Base-by-base conservation (phyloP, 2,113 vertebrate genomes). In the Mobula hypostoma region DNA sequence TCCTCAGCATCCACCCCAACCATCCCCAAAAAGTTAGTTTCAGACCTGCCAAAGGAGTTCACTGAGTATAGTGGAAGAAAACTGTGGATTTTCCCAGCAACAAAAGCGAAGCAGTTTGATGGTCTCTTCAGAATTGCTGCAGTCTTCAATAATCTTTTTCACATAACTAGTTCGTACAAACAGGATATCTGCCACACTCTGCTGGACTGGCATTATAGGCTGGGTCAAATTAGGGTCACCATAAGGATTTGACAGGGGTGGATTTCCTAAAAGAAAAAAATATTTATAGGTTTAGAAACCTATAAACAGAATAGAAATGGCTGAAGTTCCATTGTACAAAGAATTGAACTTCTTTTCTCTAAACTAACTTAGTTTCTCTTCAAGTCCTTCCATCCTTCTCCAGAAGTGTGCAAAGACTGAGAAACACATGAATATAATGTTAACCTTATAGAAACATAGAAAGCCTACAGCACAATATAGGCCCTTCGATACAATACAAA, bases 21-120 rank as follows among this genome's bases (percentile, higher is more conserved):
- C 1, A 56, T 36, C 29, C 58, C 29, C 61, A 66, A 32, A 15
- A 29, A 94, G 27, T 0, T 27, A 95, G 95, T 97, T 96, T 68
- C 82, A 79, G 14, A 99, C 99, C 99, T 99, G 99, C 99, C 99
- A 99, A 95, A 99, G 98, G 93, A 99, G 98, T 96, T 99, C 99
- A 96, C 98, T 98, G 94, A 99, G 98, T 95, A 99, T 99, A 94
- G 98, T 99, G 95, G 99, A 99, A 95, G 99, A 99, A 94, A 99
- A 99, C 96, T 99, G 98, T 94, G 99, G 99, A 96, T 99, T 99
- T 95, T 99, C 99, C 99, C 99, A 99, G 96, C 99, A 99, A 97
- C 99, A 99, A 97, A 99, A 99, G 94, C 99, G 98, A 96, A 99
- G 98, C 94, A 99, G 95, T 95, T 99, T 99, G 95, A 99, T 98